Base-by-base conservation (phyloP, 2,888 invertebrate species). In the Halictus quadricinctus region DNA sequence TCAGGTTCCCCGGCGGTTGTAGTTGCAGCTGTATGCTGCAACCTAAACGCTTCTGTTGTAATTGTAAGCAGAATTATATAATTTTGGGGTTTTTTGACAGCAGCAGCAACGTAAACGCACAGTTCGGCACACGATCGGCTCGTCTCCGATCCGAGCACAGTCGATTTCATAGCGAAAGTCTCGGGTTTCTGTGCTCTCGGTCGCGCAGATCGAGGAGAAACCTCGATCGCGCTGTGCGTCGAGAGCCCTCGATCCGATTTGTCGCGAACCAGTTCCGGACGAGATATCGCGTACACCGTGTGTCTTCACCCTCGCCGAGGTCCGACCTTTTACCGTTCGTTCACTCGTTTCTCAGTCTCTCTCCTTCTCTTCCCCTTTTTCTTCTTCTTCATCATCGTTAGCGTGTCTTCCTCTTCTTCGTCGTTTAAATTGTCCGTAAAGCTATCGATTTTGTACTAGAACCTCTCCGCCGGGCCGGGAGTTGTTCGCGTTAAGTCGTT, bases 361-460 rank as follows among this genome's bases (percentile, higher is more conserved):
- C 69, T n/a, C 12, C 10, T 69, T 5, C 21, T 69, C 69, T 15
- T 64, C 8, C 29, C 8, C 50, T 46, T 15, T 10, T 6, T 29
- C 18, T 8, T 18, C 15, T 64, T 29, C 13, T 12, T 36, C 50
- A 58, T n/a, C 29, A 21, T 18, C 43, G 25, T 54, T 2, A 13
- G 15, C 58, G 58, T n/a, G 58, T 4, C 72, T 64, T 21, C 50
- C 50, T 60, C 15, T 46, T 72, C n/a, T 10, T 50, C 50, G 15
- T 76, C n/a, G 21, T 66, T 80, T 29, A 46, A 83, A 80, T 60
- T 73, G 80, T 58, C n/a, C 58, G 83, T 87, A 89, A 90, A 89
- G 85, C 89, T 90, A 88, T 86, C 80, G 81, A 85, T 88, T 91
- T 91, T 91, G 91, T 91, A 91, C 91, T 90, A 87, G 43, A 88